phyloP scores from a whole-genome alignment of 1,140 invertebrate genomes.

The Schmidtea mediterranea region DNA sequence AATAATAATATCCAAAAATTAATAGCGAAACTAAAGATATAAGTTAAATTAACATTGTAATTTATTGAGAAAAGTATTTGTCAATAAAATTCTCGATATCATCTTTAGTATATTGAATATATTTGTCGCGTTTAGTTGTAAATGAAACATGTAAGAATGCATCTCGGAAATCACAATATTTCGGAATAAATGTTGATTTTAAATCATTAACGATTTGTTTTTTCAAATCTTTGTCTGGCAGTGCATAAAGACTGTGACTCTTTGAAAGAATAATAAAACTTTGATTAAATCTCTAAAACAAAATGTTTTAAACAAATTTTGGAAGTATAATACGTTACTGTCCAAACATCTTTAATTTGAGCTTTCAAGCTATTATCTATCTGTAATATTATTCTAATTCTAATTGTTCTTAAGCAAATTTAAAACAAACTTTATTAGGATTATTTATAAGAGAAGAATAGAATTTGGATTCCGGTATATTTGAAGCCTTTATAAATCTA shows the following conservation, averaged over 20 bases:
- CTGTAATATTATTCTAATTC: too few relatives aligned
- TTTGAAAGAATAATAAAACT: slow-evolving; percentile 58
- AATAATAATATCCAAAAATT: too few relatives aligned
- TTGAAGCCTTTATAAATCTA: too few relatives aligned
- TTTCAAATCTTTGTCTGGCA: slow-evolving; percentile 60
- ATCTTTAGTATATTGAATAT: slow-evolving; percentile 54
- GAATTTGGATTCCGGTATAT: too few relatives aligned
- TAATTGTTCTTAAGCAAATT: too few relatives aligned
- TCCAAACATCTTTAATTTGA: too few relatives aligned
- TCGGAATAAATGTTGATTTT: slow-evolving; percentile 49
- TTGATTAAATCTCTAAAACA: slow-evolving; percentile 53
- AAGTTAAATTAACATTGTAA: too few relatives aligned
- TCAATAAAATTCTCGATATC: slow-evolving; percentile 47
- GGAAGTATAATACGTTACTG: too few relatives aligned
- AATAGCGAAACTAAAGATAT: too few relatives aligned
- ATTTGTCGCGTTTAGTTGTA: slow-evolving; percentile 64
- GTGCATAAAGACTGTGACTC: slow-evolving; percentile 60
- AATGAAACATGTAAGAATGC: slow-evolving; percentile 45
- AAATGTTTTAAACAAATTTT: neutral
- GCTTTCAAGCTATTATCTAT: too few relatives aligned
- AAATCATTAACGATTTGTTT: slow-evolving; percentile 54
- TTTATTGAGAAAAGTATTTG: slow-evolving; percentile 46
- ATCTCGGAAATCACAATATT: slow-evolving; percentile 19
- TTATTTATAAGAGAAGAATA: too few relatives aligned
- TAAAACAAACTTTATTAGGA: too few relatives aligned